Conservation (phyloP, 2,888 invertebrate genomes). For the Rugalucina vietnamica region DNA sequence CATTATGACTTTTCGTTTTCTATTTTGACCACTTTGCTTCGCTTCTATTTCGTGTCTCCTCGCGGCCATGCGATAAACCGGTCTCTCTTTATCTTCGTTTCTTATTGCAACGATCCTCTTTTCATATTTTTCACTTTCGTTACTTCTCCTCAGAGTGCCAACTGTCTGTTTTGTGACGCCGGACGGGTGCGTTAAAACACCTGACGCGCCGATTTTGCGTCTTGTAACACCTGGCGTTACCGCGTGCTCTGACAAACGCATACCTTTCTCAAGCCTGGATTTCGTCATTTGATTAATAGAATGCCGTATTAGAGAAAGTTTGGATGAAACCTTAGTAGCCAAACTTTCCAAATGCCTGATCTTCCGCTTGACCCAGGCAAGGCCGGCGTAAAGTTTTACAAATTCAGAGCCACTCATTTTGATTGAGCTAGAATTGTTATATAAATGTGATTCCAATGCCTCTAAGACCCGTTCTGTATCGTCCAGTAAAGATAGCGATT, state of each 20-base stretch:
- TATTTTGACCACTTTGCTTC: not conserved
- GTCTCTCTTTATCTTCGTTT: not conserved
- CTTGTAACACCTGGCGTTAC: too few relatives aligned
- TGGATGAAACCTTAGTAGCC: not conserved
- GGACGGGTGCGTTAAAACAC: too few relatives aligned
- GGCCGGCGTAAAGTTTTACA: not conserved
- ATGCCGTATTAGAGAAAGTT: not conserved
- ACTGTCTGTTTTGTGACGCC: not conserved
- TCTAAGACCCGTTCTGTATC: not conserved
- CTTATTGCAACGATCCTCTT: not conserved
- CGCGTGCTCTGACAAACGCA: not conserved
- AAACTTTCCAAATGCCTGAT: not conserved
- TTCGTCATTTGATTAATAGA: not conserved
- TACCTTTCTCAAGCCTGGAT: not conserved
- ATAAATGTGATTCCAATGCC: not conserved
- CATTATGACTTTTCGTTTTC: not conserved
- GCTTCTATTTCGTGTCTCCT: not conserved
- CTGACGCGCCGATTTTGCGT: too few relatives aligned
- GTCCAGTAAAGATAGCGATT: not conserved
- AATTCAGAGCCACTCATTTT: not conserved
- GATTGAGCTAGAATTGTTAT: not conserved
- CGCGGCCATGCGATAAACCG: not conserved
- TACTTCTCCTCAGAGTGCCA: not conserved
- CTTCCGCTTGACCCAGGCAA: not conserved
- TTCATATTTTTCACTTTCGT: not conserved